These are phyloP conservation scores for Callyntrura guangdongensis DNA, from an alignment of 2,888 invertebrate genomes.

Conservation along the genomic window DNA sequence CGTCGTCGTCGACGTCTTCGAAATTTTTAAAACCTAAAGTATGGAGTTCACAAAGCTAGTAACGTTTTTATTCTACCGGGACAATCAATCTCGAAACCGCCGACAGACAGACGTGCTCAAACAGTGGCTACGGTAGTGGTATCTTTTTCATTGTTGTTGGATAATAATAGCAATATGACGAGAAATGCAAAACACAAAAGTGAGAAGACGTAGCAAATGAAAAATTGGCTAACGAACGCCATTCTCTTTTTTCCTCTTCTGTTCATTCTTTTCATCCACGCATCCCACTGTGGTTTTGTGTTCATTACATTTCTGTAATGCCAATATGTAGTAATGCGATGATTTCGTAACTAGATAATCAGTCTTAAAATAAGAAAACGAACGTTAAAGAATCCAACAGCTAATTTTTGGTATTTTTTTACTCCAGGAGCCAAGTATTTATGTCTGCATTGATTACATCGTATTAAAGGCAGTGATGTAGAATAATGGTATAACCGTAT, in stretches of 20 bases:
- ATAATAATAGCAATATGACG: not conserved
- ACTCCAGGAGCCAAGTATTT: constrained; percentile 23
- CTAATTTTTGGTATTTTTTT: constrained; percentile 28
- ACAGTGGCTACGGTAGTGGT: constrained; percentile 28
- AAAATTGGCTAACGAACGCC: constrained; percentile 46
- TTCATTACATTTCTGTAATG: constrained; percentile 27
- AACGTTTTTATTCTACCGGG: constrained; percentile 21
- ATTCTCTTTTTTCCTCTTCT: constrained; percentile 25
- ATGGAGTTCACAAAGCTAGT: not conserved
- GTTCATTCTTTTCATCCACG: constrained; percentile 7
- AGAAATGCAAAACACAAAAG: constrained; percentile 1
- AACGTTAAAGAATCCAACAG: not conserved
- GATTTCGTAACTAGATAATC: constrained; percentile 64
- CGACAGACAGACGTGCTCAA: constrained; percentile 36
- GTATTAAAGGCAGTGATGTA: too few relatives aligned
- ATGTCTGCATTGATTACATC: too few relatives aligned
- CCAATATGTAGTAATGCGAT: not conserved
- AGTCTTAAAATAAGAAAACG: constrained; percentile 32
- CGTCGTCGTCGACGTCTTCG: too few relatives aligned
- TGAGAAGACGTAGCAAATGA: constrained; percentile 11
- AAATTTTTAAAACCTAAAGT: constrained; percentile 24
- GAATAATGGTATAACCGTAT: too few relatives aligned
- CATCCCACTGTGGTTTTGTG: constrained; percentile 28
- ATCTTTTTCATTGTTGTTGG: constrained; percentile 2
- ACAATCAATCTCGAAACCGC: constrained; percentile 37